Evolutionary conservation across 2,888 invertebrate genomes (phyloP).

Genomic region (Laothoe populi): DNA sequence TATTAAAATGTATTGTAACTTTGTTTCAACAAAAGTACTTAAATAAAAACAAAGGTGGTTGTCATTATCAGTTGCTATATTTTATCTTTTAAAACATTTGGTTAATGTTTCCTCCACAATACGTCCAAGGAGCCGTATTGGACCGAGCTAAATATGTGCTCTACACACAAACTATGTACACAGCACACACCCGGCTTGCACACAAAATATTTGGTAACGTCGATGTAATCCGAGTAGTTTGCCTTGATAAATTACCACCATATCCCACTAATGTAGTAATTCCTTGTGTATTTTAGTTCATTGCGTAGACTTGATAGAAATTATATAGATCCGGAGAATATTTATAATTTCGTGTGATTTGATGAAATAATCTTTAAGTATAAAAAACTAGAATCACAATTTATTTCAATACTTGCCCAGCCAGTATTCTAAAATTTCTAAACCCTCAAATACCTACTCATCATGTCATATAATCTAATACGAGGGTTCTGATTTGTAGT

Average conservation of each 20-base stretch:
- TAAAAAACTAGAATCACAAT: too few relatives aligned
- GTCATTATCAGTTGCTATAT: background rate
- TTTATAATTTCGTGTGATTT: too few relatives aligned
- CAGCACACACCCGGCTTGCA: conserved; percentile 71
- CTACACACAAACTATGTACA: conserved; percentile 68
- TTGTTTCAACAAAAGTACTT: too few relatives aligned
- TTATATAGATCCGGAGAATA: background rate
- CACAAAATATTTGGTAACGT: conserved; percentile 81
- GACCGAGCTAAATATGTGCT: conserved; percentile 75
- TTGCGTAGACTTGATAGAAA: background rate
- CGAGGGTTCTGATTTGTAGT: too few relatives aligned
- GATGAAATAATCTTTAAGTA: too few relatives aligned
- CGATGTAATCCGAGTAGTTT: conserved; percentile 78
- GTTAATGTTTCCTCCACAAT: conserved; percentile 28
- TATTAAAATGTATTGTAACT: background rate
- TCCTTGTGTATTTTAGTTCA: background rate
- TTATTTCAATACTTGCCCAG: too few relatives aligned
- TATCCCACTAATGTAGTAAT: conserved; percentile 51
- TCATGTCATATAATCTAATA: too few relatives aligned
- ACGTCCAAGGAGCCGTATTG: conserved; percentile 63
- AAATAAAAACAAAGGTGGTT: background rate
- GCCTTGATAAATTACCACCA: conserved; percentile 68
- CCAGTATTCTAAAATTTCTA: too few relatives aligned
- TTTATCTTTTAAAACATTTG: conserved; percentile 31
- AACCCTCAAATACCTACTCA: background rate